Evolutionary conservation across 30 jellyfish, hydroid and myxozoan species (phyloP).

Genomic region (Mastigias papua): DNA sequence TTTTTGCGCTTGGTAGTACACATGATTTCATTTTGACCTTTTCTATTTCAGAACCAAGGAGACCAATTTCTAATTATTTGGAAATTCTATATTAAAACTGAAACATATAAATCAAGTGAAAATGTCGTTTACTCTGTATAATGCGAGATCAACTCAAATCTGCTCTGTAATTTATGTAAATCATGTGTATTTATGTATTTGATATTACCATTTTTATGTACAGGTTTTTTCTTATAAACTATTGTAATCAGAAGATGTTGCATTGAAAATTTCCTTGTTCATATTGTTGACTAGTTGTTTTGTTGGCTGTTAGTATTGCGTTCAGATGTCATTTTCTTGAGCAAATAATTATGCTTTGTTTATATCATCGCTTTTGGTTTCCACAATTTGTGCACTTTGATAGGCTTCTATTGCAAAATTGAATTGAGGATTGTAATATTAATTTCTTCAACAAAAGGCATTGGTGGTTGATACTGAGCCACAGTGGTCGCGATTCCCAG

Average conservation of each 20-base stretch:
- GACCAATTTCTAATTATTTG: constrained; percentile 5
- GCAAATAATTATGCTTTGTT: no score
- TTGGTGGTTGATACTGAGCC: no score
- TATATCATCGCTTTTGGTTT: no score
- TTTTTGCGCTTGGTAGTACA: not conserved
- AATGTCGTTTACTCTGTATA: not conserved
- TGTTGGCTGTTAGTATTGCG: not conserved
- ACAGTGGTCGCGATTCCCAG: no score
- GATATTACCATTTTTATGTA: constrained; percentile 4
- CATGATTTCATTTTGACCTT: not conserved
- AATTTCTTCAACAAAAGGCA: no score
- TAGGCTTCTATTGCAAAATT: no score
- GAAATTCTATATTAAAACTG: not conserved
- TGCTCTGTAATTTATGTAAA: constrained; percentile 13
- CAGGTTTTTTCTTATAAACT: constrained; percentile 2
- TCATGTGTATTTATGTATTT: not conserved
- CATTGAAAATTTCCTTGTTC: not conserved
- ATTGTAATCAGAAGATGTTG: constrained; percentile 34
- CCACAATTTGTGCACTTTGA: no score
- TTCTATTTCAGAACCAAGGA: constrained; percentile 14
- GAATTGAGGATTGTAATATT: no score
- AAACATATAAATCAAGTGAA: not conserved
- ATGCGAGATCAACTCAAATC: not conserved
- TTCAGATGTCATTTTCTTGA: no score
- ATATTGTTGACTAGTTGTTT: not conserved